These are phyloP conservation scores for Notarius quadriscutis DNA, from an alignment of 2,113 vertebrate genomes.

Conservation along the genomic window DNA sequence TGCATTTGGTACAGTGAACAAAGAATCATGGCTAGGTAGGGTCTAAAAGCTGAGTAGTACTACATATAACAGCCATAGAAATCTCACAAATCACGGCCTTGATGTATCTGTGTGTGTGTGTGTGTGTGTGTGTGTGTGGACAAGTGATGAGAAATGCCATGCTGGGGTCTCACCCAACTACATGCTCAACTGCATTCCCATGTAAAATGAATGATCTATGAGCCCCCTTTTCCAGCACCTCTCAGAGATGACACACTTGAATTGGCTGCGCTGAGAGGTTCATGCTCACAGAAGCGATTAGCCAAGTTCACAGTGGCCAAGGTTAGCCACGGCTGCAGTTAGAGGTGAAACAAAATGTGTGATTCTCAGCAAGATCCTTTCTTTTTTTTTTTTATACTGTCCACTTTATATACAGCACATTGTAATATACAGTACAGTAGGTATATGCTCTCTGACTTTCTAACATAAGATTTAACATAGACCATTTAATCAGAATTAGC, in stretches of 20 bases:
- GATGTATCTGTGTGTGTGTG: neutral
- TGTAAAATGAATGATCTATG: constrained; percentile 68
- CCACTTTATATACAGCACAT: neutral
- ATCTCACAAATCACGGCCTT: constrained; percentile 71
- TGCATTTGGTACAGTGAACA: constrained; percentile 61
- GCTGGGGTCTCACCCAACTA: constrained; percentile 61
- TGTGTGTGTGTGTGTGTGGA: neutral
- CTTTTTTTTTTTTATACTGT: neutral
- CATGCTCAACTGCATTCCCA: constrained; percentile 62
- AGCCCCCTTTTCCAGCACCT: constrained; percentile 55
- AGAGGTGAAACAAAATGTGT: constrained; percentile 39
- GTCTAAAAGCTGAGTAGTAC: constrained; percentile 68
- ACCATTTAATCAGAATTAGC: neutral
- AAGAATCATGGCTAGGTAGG: constrained; percentile 69
- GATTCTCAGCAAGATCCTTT: constrained; percentile 47
- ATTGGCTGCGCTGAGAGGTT: constrained; percentile 72
- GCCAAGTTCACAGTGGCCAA: constrained; percentile 61
- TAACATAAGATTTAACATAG: neutral
- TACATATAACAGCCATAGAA: constrained; percentile 73
- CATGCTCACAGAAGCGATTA: constrained; percentile 54
- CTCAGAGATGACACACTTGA: constrained; percentile 67
- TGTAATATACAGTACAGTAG: neutral
- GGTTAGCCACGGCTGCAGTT: constrained; percentile 68
- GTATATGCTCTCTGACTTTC: neutral
- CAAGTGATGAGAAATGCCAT: neutral